Evolutionary conservation across 2,888 invertebrate species (phyloP).

Genomic region (Exocentrus adspersus): DNA sequence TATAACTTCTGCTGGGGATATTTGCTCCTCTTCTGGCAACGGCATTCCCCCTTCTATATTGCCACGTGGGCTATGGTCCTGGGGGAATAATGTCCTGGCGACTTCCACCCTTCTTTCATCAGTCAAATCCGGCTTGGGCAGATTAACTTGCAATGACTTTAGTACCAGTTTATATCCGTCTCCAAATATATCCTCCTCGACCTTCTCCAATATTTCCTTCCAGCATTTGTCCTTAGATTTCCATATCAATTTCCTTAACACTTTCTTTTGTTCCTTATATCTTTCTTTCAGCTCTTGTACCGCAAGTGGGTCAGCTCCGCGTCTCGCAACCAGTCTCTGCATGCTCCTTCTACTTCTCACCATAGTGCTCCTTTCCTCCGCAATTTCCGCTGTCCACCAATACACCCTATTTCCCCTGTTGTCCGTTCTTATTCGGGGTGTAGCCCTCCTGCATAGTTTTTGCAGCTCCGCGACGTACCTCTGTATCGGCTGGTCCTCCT

Average conservation of each 20-base stretch:
- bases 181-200: not conserved
- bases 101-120: not conserved
- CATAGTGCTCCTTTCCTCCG: not conserved
- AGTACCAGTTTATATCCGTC: not conserved
- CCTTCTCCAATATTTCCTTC: not conserved
- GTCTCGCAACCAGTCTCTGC: not conserved
- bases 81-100: not conserved
- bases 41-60: not conserved
- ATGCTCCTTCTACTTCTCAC: not conserved
- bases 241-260: not conserved
- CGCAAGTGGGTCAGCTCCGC: too few species aligned
- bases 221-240: not conserved
- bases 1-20: not conserved
- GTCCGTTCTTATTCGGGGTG: too few species aligned
- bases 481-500: too few species aligned
- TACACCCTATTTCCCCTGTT: constrained; percentile 7
- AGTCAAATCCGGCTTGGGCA: not conserved
- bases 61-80: not conserved
- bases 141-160: not conserved
- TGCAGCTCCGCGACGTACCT: too few species aligned
- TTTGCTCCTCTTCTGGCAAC: not conserved
- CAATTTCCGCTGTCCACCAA: not conserved
- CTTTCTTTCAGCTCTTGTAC: not conserved
- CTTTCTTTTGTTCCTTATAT: not conserved
- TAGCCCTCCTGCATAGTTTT: too few species aligned